phyloP scores from a whole-genome alignment of 2,113 vertebrate genomes.

The Rissa tridactyla region DNA sequence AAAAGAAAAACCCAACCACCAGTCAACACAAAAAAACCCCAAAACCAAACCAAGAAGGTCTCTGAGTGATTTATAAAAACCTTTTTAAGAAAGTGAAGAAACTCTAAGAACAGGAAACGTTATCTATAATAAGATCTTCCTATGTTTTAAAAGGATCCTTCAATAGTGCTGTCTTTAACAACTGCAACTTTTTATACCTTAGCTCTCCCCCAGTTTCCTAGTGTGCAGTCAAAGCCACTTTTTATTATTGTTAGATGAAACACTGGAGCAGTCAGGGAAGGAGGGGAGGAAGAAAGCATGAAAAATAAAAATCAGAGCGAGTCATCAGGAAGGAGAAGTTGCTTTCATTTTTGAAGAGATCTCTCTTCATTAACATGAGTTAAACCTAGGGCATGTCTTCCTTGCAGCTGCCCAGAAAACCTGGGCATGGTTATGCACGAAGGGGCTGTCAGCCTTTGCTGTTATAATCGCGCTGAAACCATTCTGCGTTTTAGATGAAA shows the following conservation, averaged over 20 bases:
- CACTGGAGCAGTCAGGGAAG: not conserved
- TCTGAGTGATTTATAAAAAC: not conserved
- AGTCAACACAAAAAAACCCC: not conserved
- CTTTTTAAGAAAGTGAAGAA: not conserved
- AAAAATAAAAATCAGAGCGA: not conserved
- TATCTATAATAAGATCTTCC: not conserved
- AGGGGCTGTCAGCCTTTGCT: not conserved
- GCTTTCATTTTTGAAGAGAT: not conserved
- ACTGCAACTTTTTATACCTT: not conserved
- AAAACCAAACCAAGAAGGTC: not conserved
- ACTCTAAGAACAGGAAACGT: not conserved
- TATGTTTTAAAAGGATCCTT: not conserved
- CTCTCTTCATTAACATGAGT: not conserved
- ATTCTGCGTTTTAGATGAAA: not conserved
- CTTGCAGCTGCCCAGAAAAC: not conserved
- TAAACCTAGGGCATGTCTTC: not conserved
- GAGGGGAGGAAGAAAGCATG: not conserved
- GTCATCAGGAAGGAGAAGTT: not conserved
- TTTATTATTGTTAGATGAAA: not conserved
- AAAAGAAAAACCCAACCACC: not conserved
- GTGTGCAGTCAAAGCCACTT: not conserved
- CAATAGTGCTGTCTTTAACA: not conserved
- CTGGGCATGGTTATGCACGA: rapidly evolving
- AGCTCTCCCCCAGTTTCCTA: not conserved
- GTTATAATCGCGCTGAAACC: not conserved